Evolutionary conservation across 1,140 invertebrate species (phyloP).

Genomic region (Hydropsyche tenuis): DNA sequence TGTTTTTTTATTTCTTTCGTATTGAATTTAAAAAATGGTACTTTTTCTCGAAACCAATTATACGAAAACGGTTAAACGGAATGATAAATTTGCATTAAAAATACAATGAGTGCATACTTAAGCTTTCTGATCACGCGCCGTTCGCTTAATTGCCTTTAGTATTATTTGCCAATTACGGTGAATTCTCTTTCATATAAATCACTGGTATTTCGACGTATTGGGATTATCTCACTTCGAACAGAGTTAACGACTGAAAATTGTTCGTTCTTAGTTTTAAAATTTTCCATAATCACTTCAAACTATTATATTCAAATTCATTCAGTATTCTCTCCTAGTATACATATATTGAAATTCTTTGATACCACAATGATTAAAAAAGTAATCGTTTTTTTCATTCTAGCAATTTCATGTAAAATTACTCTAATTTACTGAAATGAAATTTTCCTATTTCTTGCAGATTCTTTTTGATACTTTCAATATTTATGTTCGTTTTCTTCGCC

Average conservation of each 20-base stretch:
- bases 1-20: too few relatives aligned
- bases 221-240: background rate
- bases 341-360: too few relatives aligned
- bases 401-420: background rate
- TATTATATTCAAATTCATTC: too few relatives aligned
- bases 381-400: background rate
- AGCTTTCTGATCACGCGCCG: conserved; percentile 56
- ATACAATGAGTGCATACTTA: background rate
- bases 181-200: conserved; percentile 56
- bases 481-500: too few relatives aligned
- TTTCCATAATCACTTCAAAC: too few relatives aligned
- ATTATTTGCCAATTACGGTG: conserved; percentile 65
- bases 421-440: too few relatives aligned
- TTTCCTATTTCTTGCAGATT: too few relatives aligned
- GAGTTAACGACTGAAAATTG: background rate
- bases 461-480: background rate
- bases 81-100: too few relatives aligned
- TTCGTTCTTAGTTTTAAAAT: background rate
- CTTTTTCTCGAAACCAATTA: background rate
- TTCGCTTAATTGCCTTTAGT: conserved; percentile 63
- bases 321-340: too few relatives aligned
- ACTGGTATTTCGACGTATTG: background rate
- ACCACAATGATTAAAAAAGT: too few relatives aligned
- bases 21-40: background rate
- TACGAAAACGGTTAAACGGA: too few relatives aligned